phyloP scores from a whole-genome alignment of 2,888 invertebrate genomes.

The Bhutanitis thaidina region DNA sequence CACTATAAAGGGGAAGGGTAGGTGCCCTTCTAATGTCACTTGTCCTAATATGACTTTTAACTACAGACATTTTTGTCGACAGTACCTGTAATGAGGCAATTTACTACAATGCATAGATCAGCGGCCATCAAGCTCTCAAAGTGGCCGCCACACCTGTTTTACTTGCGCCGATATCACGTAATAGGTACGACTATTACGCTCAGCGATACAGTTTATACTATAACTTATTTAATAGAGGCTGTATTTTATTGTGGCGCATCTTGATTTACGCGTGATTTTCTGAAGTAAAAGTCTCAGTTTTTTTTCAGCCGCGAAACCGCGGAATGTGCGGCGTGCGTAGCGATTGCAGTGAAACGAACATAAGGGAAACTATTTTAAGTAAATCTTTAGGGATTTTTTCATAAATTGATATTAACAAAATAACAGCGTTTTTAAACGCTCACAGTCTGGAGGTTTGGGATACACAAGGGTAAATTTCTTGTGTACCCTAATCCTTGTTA shows the following conservation, averaged over 20 bases:
- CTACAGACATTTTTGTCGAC: slow-evolving; percentile 16
- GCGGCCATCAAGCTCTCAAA: slow-evolving; percentile 55
- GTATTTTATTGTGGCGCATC: neutral
- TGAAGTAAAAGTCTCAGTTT: slow-evolving; percentile 26
- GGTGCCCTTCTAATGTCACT: too few species aligned
- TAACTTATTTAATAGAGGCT: slow-evolving; percentile 16
- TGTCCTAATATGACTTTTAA: too few species aligned
- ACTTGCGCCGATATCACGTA: slow-evolving; percentile 57
- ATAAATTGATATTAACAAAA: neutral
- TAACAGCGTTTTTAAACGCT: too few species aligned
- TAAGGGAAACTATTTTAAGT: slow-evolving; percentile 34
- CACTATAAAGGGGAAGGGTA: too few species aligned
- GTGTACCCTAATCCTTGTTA: too few species aligned
- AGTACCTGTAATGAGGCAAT: slow-evolving; percentile 55
- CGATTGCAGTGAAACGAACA: slow-evolving; percentile 29
- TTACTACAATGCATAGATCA: slow-evolving; percentile 64
- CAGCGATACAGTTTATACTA: slow-evolving; percentile 21
- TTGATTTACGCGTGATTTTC: slow-evolving; percentile 29
- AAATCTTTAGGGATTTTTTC: slow-evolving; percentile 29
- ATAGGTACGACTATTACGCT: slow-evolving; percentile 33
- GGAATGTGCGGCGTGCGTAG: slow-evolving; percentile 51
- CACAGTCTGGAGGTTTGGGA: too few species aligned
- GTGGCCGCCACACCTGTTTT: slow-evolving; percentile 67
- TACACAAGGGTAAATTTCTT: too few species aligned
- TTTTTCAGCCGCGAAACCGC: slow-evolving; percentile 64